These are phyloP conservation scores for Ailuropoda melanoleuca DNA, from an alignment of 2,113 vertebrate genomes.

Conservation along the genomic window DNA sequence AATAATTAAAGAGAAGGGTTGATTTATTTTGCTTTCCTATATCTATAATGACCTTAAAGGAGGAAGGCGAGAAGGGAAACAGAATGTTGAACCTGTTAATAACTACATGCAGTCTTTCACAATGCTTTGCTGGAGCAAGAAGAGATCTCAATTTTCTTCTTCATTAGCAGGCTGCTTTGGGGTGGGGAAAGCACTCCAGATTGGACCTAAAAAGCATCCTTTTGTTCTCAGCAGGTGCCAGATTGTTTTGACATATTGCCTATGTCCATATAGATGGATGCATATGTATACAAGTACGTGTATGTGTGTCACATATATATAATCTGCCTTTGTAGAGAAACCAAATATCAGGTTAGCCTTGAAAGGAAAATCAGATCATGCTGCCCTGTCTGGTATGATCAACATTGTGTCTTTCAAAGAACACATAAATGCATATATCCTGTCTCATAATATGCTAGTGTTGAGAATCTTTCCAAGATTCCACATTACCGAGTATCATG, in stretches of 20 bases:
- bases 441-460: background rate
- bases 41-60: slow-evolving; percentile 52
- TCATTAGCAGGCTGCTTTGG: background rate
- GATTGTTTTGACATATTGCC: background rate
- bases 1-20: slow-evolving; percentile 75
- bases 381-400: background rate
- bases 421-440: background rate
- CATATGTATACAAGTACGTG: background rate
- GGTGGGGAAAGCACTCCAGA: background rate
- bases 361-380: background rate
- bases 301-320: background rate
- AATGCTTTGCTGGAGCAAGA: background rate
- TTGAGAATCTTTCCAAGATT: background rate
- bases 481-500: background rate
- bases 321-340: background rate
- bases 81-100: slow-evolving; percentile 48
- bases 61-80: slow-evolving; percentile 50
- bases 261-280: background rate
- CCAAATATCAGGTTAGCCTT: background rate
- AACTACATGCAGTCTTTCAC: background rate
- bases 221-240: background rate
- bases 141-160: background rate
- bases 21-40: slow-evolving; percentile 76
- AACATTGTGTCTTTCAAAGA: background rate
- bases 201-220: background rate